Evolutionary conservation across 2,888 invertebrate genomes (phyloP).

Genomic region (Craniophora ligustri): DNA sequence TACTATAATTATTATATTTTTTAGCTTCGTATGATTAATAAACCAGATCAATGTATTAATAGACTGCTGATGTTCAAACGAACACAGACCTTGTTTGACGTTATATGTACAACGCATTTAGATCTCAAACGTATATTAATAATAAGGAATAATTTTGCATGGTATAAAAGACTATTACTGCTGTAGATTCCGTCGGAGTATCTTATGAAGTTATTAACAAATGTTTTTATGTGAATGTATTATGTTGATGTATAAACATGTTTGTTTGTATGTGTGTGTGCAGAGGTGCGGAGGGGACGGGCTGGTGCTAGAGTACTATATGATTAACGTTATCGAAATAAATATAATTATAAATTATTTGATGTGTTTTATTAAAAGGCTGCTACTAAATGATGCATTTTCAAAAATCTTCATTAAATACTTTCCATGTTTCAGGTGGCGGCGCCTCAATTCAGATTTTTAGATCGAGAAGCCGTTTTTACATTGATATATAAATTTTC

Average conservation of each 20-base stretch:
- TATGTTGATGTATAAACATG: conserved; percentile 26
- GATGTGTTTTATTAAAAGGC: too few relatives aligned
- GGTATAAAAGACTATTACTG: not conserved
- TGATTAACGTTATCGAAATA: conserved; percentile 45
- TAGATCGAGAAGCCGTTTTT: too few relatives aligned
- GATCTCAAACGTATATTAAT: not conserved
- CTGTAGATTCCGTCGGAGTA: conserved; percentile 12
- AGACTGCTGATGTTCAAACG: too few relatives aligned
- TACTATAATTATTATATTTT: too few relatives aligned
- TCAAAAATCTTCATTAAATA: too few relatives aligned
- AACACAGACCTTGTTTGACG: not conserved
- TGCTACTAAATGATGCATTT: too few relatives aligned
- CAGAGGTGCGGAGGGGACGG: conserved; percentile 22
- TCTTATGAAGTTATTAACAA: conserved; percentile 5
- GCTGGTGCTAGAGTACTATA: conserved; percentile 58
- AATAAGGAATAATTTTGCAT: not conserved
- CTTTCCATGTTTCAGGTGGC: too few relatives aligned
- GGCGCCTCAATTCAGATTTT: too few relatives aligned
- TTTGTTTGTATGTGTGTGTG: conserved; percentile 29
- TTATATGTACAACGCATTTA: not conserved
- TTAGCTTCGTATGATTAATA: too few relatives aligned
- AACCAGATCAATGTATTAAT: too few relatives aligned
- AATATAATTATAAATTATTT: conserved; percentile 36
- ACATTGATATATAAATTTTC: too few relatives aligned
- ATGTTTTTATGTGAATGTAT: not conserved